Percentiles rank a stretch among this genome's conserved stretches.
Conservation (phyloP, 2,113 vertebrate species). For the Chaetodon trifascialis region DNA sequence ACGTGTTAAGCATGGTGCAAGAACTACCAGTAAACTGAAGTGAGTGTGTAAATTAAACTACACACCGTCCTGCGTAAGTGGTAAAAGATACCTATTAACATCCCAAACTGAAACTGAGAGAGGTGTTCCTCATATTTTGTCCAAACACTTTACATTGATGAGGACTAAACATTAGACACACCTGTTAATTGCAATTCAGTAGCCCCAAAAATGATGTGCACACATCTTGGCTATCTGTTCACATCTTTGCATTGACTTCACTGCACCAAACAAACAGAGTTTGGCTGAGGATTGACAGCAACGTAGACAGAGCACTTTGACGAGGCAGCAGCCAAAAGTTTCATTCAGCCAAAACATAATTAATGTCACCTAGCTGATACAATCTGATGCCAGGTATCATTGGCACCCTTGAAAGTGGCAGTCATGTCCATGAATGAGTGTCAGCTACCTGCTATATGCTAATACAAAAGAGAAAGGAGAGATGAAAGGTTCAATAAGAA, state of each 20-base stretch:
- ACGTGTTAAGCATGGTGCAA: too few species aligned
- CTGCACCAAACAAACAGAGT: too few species aligned
- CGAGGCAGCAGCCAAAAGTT: not conserved
- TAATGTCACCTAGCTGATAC: slow-evolving; percentile 7
- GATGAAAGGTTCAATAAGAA: not conserved
- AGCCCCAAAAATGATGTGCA: not conserved
- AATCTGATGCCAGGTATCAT: not conserved
- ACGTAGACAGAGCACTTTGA: not conserved
- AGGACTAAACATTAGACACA: not conserved
- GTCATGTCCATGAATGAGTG: too few species aligned
- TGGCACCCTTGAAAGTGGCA: not conserved
- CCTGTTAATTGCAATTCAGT: not conserved
- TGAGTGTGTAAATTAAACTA: too few species aligned
- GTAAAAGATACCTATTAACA: too few species aligned
- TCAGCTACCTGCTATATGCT: not conserved
- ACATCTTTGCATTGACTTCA: not conserved
- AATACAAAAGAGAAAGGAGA: not conserved
- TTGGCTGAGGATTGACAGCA: too few species aligned
- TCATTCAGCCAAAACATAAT: not conserved
- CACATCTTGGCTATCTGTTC: not conserved
- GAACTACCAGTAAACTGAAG: too few species aligned
- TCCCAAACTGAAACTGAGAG: too few species aligned
- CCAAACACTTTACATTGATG: not conserved
- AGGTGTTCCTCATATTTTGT: not conserved
- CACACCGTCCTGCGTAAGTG: too few species aligned